Conservation (phyloP, 1,140 invertebrate genomes). For the Cotesia chilonis region DNA sequence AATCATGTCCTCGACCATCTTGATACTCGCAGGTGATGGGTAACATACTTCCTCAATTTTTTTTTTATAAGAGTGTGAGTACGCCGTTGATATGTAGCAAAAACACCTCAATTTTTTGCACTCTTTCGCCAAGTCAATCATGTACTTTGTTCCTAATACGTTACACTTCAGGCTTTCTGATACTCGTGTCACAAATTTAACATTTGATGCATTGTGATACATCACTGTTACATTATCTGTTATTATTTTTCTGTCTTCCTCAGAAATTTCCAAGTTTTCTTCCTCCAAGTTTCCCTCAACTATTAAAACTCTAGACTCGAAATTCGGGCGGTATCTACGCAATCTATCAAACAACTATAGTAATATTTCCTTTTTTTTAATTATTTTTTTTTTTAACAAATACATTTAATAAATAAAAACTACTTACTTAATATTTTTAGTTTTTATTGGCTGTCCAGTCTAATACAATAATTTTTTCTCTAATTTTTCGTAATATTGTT, state of each 20-base stretch:
- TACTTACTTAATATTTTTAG: slow-evolving; percentile 42
- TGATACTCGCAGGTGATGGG: slow-evolving; percentile 56
- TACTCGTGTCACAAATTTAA: slow-evolving; percentile 87
- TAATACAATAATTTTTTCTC: too few relatives aligned
- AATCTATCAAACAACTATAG: slow-evolving; percentile 70
- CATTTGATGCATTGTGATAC: slow-evolving; percentile 88
- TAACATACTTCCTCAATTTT: slow-evolving; percentile 69
- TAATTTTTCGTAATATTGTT: too few relatives aligned
- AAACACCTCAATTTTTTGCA: slow-evolving; percentile 64
- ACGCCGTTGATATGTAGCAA: slow-evolving; percentile 53
- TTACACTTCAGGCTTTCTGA: slow-evolving; percentile 72
- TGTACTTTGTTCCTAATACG: slow-evolving; percentile 70
- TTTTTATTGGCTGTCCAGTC: too few relatives aligned
- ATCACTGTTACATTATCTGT: slow-evolving; percentile 75
- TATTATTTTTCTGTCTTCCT: slow-evolving; percentile 69
- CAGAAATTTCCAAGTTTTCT: slow-evolving; percentile 74
- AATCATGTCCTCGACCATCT: slow-evolving; percentile 63
- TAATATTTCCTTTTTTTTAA: background rate
- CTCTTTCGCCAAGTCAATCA: slow-evolving; percentile 70
- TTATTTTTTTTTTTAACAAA: background rate
- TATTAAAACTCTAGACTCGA: slow-evolving; percentile 70
- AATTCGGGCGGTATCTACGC: slow-evolving; percentile 61
- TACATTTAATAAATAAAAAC: background rate
- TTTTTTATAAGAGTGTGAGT: slow-evolving; percentile 55
- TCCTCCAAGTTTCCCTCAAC: slow-evolving; percentile 75